phyloP scores from a whole-genome alignment of 92 coral and sea anemone genomes.

The Paragorgia papillata region DNA sequence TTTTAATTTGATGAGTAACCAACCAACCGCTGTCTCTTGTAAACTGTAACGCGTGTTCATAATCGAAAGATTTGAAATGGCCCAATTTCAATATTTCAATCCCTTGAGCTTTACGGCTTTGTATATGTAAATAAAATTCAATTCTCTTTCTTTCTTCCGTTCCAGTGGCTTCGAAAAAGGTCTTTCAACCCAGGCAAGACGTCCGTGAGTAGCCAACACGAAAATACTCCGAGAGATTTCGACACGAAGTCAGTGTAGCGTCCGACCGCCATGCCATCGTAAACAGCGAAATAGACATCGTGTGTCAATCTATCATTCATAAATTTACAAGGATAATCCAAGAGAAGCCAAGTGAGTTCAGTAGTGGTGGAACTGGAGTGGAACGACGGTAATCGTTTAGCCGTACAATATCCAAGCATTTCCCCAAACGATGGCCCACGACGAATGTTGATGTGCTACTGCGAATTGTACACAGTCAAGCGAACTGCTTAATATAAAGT shows the following conservation, averaged over 20 bases:
- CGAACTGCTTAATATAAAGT: background rate
- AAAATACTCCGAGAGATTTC: background rate
- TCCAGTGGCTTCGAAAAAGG: conserved; percentile 30
- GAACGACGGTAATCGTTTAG: too few species aligned
- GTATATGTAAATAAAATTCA: conserved; percentile 43
- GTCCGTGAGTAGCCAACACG: background rate
- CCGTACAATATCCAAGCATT: too few species aligned
- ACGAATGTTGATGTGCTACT: background rate
- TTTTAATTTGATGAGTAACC: too few species aligned
- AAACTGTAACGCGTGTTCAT: conserved; percentile 33
- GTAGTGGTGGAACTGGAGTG: conserved; percentile 5
- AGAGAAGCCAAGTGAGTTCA: background rate
- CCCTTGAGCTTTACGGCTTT: conserved; percentile 31
- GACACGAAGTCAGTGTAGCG: background rate
- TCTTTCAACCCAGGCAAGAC: conserved; percentile 18
- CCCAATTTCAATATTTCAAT: conserved; percentile 41
- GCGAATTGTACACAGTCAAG: background rate
- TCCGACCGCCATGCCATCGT: background rate
- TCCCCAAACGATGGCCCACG: background rate
- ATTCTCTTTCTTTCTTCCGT: conserved; percentile 19
- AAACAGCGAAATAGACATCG: conserved; percentile 24
- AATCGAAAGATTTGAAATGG: background rate
- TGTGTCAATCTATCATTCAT: conserved; percentile 1
- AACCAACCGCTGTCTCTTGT: conserved; percentile 23
- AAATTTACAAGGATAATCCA: background rate